Conservation (phyloP, 1,140 invertebrate genomes). For the Platyscapa corneri region DNA sequence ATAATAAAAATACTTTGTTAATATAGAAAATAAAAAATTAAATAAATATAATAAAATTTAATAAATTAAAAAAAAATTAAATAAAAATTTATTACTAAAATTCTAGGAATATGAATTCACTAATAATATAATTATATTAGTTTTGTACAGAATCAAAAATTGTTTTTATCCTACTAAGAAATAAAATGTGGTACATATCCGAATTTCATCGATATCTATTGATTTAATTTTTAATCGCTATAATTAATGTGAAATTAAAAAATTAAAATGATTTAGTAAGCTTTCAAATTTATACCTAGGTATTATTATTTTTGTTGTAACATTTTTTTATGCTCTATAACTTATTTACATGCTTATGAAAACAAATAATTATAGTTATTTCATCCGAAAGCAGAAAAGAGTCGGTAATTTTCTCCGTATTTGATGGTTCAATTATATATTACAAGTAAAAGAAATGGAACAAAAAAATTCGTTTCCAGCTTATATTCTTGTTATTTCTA, state of each 20-base stretch:
- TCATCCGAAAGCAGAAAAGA: constrained; percentile 14
- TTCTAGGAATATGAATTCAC: too few species aligned
- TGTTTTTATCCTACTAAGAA: too few species aligned
- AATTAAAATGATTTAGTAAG: not conserved
- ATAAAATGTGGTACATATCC: not conserved
- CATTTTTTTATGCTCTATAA: not conserved
- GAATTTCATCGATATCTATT: not conserved
- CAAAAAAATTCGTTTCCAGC: not conserved
- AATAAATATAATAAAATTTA: too few species aligned
- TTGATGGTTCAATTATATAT: constrained; percentile 46
- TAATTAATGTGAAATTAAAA: not conserved
- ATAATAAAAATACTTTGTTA: too few species aligned
- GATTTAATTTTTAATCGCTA: not conserved
- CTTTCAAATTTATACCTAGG: not conserved
- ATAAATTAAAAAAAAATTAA: too few species aligned
- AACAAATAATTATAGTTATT: constrained; percentile 36
- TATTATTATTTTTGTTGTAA: not conserved
- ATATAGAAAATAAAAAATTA: too few species aligned
- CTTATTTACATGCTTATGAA: not conserved
- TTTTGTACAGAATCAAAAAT: too few species aligned
- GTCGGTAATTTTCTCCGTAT: constrained; percentile 31
- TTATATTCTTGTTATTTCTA: constrained; percentile 27
- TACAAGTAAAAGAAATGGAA: constrained; percentile 1
- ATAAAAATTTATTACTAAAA: too few species aligned
- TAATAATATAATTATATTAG: too few species aligned